Evolutionary conservation across 2,888 invertebrate genomes (phyloP), one percentile per base, ranked within the genome.

Genomic region (Acleris sparsana): DNA sequence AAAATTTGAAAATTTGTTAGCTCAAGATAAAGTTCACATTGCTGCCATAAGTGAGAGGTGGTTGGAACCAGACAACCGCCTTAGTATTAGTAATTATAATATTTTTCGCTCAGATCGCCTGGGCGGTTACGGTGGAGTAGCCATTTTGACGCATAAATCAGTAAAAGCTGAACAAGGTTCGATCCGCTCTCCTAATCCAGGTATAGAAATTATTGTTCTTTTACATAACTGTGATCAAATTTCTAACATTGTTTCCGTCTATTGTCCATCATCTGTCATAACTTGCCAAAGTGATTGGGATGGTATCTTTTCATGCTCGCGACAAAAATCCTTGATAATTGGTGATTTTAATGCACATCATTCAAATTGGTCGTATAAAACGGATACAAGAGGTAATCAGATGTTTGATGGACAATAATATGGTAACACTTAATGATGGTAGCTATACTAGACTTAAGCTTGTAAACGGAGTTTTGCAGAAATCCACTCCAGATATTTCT

Each of bases 341-440:
- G 70, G 60, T 5, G 72, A 73, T 57, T 66, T 72, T 25, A 73
- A 73, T 17, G 70, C 49, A 0, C 73, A 72, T 43, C 73, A 75
- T 53, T 18, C 67, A 2, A 70, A 53, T 22, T 73, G 74, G 72
- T 72, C 72, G 0, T 46, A 48, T 18, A 72, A 67, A 63, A 69
- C 56, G 2, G 68, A 75, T 46, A 4, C 13, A 6, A 62, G 72
- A 52, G 75, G 73, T 4, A 9, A 6, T 9, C 70, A 69, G 63
- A 57, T 75, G 0, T 64, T 69, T 22, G 72, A 73, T 5, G 16
- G 72, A 72, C 6, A 29, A 59, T 29, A 44, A 64, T 16, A 70
- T 70, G 51, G 62, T 68, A 1, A 39, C 20, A 4, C 22, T 75
- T 3, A 75, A 75, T 56, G 61, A 72, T 22, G 71, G 72, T 4